Percentiles rank a stretch among this genome's conserved stretches.
Evolutionary conservation across 2,797 vertebrate genomes (phyloP).

Genomic region (Aulostomus chinensis): DNA sequence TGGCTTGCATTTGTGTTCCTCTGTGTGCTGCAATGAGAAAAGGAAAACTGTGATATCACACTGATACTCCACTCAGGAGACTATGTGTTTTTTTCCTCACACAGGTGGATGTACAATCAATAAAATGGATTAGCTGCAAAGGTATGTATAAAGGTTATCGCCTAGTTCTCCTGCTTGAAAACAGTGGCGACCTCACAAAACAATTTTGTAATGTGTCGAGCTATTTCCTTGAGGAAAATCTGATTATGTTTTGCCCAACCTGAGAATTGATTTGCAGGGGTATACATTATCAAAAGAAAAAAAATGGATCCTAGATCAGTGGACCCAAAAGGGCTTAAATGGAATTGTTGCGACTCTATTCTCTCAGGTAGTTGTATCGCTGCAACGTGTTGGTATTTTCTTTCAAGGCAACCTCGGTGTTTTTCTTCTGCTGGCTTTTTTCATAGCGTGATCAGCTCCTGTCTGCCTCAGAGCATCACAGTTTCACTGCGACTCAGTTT

Average conservation of each 20-base stretch:
- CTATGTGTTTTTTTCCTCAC: conserved; percentile 40
- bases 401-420: conserved; percentile 23
- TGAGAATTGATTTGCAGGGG: conserved; percentile 68
- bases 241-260: conserved; percentile 61
- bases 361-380: conserved; percentile 20
- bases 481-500: conserved; percentile 51
- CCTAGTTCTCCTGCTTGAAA: conserved; percentile 56
- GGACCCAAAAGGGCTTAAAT: conserved; percentile 20
- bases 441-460: conserved; percentile 25
- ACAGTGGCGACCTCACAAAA: conserved; percentile 64
- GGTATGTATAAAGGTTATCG: conserved; percentile 81
- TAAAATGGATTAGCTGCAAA: conserved; percentile 81
- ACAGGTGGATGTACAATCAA: conserved; percentile 76
- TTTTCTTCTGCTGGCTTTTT: conserved; percentile 37
- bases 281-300: conserved; percentile 60
- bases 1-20: conserved; percentile 49
- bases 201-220: conserved; percentile 70
- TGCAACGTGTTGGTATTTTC: conserved; percentile 23
- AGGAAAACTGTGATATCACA: conserved; percentile 64
- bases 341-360: conserved; percentile 31
- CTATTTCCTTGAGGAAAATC: conserved; percentile 66
- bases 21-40: conserved; percentile 48
- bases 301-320: conserved; percentile 32
- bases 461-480: conserved; percentile 28
- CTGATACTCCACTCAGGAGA: conserved; percentile 67